A percentile compares a stretch with the other conserved stretches of the same genome.
Evolutionary conservation across 2,113 vertebrate genomes (phyloP).

Genomic region (Notothenia rossii): DNA sequence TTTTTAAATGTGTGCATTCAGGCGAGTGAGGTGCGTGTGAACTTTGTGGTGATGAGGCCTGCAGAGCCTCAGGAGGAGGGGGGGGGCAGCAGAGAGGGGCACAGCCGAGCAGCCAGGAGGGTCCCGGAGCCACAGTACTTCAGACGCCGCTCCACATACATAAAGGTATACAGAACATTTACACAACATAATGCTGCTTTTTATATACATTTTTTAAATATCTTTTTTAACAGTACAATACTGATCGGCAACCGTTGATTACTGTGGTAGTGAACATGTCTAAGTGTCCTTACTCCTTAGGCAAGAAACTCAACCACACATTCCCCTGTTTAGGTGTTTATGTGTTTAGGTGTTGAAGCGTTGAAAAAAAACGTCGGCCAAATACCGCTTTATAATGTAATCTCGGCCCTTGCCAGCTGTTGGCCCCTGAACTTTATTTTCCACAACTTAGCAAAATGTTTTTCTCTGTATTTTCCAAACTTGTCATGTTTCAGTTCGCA

Average conservation of each 20-base stretch:
- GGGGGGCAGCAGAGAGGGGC: constrained; percentile 81
- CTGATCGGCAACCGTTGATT: no score
- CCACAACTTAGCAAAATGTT: neutral
- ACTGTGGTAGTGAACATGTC: no score
- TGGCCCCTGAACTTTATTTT: constrained; percentile 2
- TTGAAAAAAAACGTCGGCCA: no score
- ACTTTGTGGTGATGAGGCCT: constrained; percentile 91
- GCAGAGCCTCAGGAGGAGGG: constrained; percentile 84
- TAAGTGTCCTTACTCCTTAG: no score
- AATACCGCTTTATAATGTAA: no score
- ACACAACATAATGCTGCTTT: neutral
- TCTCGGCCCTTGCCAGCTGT: constrained; percentile 11
- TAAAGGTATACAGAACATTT: constrained; percentile 82
- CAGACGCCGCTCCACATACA: constrained; percentile 84
- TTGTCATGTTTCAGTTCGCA: constrained; percentile 41
- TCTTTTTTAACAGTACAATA: no score
- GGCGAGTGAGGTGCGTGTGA: constrained; percentile 91
- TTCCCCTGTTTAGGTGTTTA: no score
- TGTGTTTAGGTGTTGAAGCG: no score
- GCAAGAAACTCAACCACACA: no score
- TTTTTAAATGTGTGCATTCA: constrained; percentile 53
- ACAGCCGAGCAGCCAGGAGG: constrained; percentile 79
- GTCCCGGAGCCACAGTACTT: constrained; percentile 84
- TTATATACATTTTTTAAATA: neutral
- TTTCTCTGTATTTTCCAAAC: constrained; percentile 2